Conservation (phyloP, 2,888 invertebrate genomes). For the Deilephila porcellus region DNA sequence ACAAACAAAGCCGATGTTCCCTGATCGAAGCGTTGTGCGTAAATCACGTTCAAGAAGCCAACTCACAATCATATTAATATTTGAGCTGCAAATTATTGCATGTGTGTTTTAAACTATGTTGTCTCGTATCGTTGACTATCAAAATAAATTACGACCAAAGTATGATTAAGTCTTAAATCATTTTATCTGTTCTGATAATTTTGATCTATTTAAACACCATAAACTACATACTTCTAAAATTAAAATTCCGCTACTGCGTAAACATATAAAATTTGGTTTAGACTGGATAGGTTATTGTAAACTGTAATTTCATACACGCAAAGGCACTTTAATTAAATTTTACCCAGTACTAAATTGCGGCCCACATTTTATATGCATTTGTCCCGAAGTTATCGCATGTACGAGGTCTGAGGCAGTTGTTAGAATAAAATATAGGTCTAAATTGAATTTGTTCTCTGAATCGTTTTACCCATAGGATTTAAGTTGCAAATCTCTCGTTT, state of each 20-base stretch:
- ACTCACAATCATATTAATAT: slow-evolving; percentile 8
- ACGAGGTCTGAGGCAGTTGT: not conserved
- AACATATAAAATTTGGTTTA: no score
- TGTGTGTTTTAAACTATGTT: not conserved
- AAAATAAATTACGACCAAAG: not conserved
- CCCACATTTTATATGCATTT: slow-evolving; percentile 13
- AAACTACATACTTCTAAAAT: no score
- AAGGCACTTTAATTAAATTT: not conserved
- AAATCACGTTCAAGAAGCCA: slow-evolving; percentile 11
- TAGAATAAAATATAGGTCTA: slow-evolving; percentile 18
- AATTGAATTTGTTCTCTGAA: slow-evolving; percentile 22
- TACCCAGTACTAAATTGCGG: not conserved
- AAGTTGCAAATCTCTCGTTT: slow-evolving; percentile 46
- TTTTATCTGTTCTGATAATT: not conserved
- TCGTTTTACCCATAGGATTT: slow-evolving; percentile 18
- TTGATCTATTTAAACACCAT: no score
- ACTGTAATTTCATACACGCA: not conserved
- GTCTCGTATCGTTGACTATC: not conserved
- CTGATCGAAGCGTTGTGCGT: slow-evolving; percentile 15
- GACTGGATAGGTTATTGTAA: no score
- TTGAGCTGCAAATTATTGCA: slow-evolving; percentile 7
- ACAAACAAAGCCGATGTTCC: slow-evolving; percentile 13
- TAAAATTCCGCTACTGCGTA: not conserved
- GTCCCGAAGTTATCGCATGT: not conserved
- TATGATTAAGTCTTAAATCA: not conserved